Base-by-base conservation (phyloP, 2,113 vertebrate genomes). In the Hippoglossus stenolepis region DNA sequence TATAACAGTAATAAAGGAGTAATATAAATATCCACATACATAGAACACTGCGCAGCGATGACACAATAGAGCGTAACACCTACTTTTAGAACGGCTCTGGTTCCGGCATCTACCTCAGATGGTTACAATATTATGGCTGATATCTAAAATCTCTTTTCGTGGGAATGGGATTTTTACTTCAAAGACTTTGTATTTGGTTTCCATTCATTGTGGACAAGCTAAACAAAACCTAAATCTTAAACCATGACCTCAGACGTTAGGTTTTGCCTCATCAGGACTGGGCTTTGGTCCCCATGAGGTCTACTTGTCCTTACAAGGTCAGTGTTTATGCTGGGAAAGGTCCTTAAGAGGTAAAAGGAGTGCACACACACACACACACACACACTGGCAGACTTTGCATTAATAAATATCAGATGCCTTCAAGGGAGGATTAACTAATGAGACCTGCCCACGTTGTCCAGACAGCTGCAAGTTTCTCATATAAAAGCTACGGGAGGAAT, bases 391-490 rank as follows among this genome's bases (percentile, higher is more conserved):
- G 47, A 40, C 24, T 20, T 62, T 70, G 49, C 47, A 75, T 85
- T 63, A 77, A 82, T 73, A 79, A 74, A 83, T 54, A 47, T 24
- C 67, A 68, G n/a, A 84, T 75, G 75, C 67, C 75, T 72, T 64
- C 35, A 47, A 77, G 73, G 70, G 58, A 62, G 51, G 77, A 79
- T 75, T 67, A 65, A 70, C 77, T 83, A 85, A 84, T 73, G 81
- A 81, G 72, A 80, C 70, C 73, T 9, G 75, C 28, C 53, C 18
- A n/a, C 31, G 72, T 38, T 60, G 45, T 70, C 64, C 66, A 73
- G 61, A 72, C 64, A n/a, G 73, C 62, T 69, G 59, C 64, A 75
- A 83, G 75, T 72, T 79, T 79, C 62, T 75, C 61, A 69, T 85
- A 59, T 74, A 67, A 73, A 64, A 65, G 28, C 65, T 43, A 28